Conservation (phyloP, 1,140 invertebrate genomes). For the Vanessa atalanta region DNA sequence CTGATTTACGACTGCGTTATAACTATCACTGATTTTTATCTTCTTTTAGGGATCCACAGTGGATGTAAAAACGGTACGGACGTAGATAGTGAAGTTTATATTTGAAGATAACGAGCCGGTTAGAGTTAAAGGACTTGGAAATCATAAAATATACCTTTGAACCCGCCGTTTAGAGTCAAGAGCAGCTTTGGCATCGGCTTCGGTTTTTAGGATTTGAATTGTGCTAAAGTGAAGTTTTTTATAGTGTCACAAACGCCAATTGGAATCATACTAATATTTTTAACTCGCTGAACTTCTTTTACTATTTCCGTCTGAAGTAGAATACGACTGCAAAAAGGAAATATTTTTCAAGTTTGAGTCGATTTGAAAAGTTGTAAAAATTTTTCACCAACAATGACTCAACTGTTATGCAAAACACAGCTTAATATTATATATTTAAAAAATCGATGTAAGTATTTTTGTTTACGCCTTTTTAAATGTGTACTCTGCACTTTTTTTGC, state of each 20-base stretch:
- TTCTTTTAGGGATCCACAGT: conserved; percentile 27
- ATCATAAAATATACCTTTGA: conserved; percentile 17
- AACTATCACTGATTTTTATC: conserved; percentile 39
- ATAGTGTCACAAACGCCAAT: neutral
- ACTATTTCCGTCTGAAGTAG: too few relatives aligned
- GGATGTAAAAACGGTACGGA: conserved; percentile 27
- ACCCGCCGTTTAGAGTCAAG: conserved; percentile 12
- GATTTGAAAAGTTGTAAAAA: too few relatives aligned
- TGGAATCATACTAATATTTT: too few relatives aligned
- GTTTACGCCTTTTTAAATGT: too few relatives aligned
- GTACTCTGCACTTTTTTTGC: too few relatives aligned
- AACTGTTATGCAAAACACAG: too few relatives aligned
- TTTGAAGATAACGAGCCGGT: conserved; percentile 28
- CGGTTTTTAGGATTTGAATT: neutral
- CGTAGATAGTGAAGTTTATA: conserved; percentile 28
- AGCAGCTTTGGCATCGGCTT: conserved; percentile 7
- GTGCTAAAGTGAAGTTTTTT: neutral
- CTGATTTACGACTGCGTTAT: conserved; percentile 33
- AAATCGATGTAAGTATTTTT: too few relatives aligned
- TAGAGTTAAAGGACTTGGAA: conserved; percentile 6
- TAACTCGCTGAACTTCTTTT: too few relatives aligned
- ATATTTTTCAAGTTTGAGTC: too few relatives aligned
- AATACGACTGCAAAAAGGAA: too few relatives aligned
- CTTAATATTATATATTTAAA: too few relatives aligned
- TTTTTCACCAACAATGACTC: too few relatives aligned